Base-by-base conservation (phyloP, 2,113 vertebrate species). In the Dolichallabes microphthalmus region DNA sequence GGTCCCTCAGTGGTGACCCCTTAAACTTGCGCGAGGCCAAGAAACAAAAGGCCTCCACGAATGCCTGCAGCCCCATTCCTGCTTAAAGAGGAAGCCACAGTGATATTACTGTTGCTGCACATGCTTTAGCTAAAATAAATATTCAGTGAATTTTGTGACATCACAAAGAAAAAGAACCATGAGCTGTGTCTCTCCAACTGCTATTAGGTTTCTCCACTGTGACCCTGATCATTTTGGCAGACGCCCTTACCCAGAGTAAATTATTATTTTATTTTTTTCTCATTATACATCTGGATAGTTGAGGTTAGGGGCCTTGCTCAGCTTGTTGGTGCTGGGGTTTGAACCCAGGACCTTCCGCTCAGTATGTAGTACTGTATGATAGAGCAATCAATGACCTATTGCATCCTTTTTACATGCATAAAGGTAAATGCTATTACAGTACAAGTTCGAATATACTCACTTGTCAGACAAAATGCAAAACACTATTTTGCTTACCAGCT, bases 21-120 rank as follows among this genome's bases (percentile, higher is more conserved):
- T 97, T 98, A 94, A 95, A 99, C 80, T 95, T 95, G 81, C 94
- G 95, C 74, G 94, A 95, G 4, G 98, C 97, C 94, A 99, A 89
- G 89, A 94, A 94, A 85, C 97, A 96, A 91, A 98, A 97, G 66
- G 97, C 97, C 85, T 99, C 97, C 0, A 98, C 91, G 3, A 99
- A 99, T 0, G 97, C 97, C 75, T 98, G 98, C 58, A 98, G 92
- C 32, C 96, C 95, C 98, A 99, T 99, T 52, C 98, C 98, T 99
- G 92, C 30, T 68, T 19, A 73, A 9, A 55, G n/a, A 84, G 12
- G 87, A 77, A 86, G 9, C 45, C 27, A 69, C 2, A 35, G 60
- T 0, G 10, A 5, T 13, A 11, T 52, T 50, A 50, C 35, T 13
- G 10, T 13, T 50, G 20, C 10, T 19, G 8, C 45, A 45, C 3